Conservation (phyloP, 2,797 vertebrate genomes). For the Mormyrus proboscirostris region DNA sequence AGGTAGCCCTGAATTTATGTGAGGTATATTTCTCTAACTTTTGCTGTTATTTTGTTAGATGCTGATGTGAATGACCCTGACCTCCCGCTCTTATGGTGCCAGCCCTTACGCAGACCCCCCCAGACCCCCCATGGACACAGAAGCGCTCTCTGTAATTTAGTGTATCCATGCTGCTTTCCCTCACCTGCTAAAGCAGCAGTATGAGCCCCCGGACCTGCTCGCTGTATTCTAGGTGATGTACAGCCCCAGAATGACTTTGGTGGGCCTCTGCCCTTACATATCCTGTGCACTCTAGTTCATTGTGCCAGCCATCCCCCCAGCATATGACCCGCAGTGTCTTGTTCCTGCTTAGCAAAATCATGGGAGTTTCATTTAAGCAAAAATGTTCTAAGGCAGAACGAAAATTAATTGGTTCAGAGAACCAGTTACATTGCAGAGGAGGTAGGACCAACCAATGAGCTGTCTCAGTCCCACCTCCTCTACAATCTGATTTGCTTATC, state of each 20-base stretch:
- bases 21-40: not conserved
- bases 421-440: not conserved
- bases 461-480: not conserved
- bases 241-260: not conserved
- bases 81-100: not conserved
- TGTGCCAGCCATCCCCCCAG: not conserved
- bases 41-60: not conserved
- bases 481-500: not conserved
- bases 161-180: not conserved
- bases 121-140: not conserved
- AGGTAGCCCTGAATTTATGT: not conserved
- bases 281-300: not conserved
- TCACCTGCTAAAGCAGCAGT: not conserved
- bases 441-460: not conserved
- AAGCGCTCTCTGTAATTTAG: not conserved
- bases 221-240: not conserved
- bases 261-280: not conserved
- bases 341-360: not conserved
- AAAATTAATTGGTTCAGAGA: not conserved
- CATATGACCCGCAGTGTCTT: not conserved
- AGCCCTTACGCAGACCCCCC: not conserved
- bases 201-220: not conserved
- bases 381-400: not conserved
- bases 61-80: not conserved
- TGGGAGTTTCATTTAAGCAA: too few species aligned